Percentiles rank a stretch among this genome's conserved stretches.
Evolutionary conservation across 2,113 vertebrate species (phyloP).

Genomic region (Octodon degus): DNA sequence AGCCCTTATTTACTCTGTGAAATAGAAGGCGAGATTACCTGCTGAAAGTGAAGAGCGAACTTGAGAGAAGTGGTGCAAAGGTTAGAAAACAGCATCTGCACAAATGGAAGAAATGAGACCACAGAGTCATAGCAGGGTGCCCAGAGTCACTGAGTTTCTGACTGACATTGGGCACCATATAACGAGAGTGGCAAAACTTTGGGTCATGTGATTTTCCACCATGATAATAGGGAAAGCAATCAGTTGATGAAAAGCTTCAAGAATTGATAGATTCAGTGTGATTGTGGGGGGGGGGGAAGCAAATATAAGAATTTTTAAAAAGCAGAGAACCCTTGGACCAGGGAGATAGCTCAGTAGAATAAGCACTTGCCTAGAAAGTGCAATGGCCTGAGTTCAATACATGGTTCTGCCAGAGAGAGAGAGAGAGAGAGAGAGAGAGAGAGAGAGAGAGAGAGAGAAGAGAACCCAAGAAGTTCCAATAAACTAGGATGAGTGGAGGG

Average conservation of each 20-base stretch:
- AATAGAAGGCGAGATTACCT: conserved; percentile 69
- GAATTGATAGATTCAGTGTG: background rate
- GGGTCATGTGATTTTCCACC: background rate
- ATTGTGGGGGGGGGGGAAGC: background rate
- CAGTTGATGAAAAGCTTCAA: background rate
- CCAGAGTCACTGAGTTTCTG: background rate
- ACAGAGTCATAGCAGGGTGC: background rate
- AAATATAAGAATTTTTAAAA: background rate
- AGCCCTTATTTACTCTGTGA: conserved; percentile 64
- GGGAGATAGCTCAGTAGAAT: too few species aligned
- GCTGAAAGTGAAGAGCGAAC: conserved; percentile 57
- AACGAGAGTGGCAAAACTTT: background rate
- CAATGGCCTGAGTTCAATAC: too few species aligned
- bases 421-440: too few species aligned
- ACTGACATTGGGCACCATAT: background rate
- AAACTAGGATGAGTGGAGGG: background rate
- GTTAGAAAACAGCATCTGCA: conserved; percentile 52
- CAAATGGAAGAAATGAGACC: background rate
- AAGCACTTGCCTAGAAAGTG: too few species aligned
- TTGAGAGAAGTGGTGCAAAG: conserved; percentile 41
- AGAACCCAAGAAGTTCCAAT: background rate
- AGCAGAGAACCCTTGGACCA: background rate
- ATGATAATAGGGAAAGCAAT: background rate
- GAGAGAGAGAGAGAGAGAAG: too few species aligned
- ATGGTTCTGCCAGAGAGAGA: too few species aligned